These are phyloP conservation scores for Pogonognathellus flavescens DNA, from an alignment of 1,140 invertebrate genomes.

Conservation along the genomic window DNA sequence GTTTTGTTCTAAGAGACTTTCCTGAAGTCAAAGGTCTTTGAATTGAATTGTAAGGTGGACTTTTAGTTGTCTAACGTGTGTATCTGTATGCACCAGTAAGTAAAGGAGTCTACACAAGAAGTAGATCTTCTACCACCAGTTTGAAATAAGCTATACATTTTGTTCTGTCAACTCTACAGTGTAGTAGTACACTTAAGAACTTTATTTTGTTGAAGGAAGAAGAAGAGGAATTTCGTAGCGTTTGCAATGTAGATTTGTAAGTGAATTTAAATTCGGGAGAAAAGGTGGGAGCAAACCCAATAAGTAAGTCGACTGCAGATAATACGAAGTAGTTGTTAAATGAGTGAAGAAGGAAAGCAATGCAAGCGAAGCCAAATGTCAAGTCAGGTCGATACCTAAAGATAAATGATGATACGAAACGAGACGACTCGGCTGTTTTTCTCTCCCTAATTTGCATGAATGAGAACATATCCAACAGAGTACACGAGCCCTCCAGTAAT, in stretches of 20 bases:
- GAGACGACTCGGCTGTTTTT: slow-evolving; percentile 31
- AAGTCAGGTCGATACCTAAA: slow-evolving; percentile 31
- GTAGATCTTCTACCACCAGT: too few relatives aligned
- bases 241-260: background rate
- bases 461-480: slow-evolving; percentile 9
- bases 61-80: too few relatives aligned
- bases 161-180: too few relatives aligned
- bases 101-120: too few relatives aligned
- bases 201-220: too few relatives aligned
- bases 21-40: too few relatives aligned
- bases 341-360: background rate
- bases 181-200: too few relatives aligned
- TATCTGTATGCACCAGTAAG: too few relatives aligned
- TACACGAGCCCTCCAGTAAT: background rate
- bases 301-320: background rate
- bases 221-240: too few relatives aligned
- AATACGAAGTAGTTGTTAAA: background rate
- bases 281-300: background rate
- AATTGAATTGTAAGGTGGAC: too few relatives aligned
- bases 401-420: slow-evolving; percentile 45
- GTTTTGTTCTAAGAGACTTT: too few relatives aligned
- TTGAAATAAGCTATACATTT: too few relatives aligned
- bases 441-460: slow-evolving; percentile 37
- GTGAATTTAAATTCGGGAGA: slow-evolving; percentile 15
- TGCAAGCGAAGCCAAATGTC: slow-evolving; percentile 35